Evolutionary conservation across 2,113 vertebrate genomes (phyloP).

Genomic region (Festucalex cinctus): DNA sequence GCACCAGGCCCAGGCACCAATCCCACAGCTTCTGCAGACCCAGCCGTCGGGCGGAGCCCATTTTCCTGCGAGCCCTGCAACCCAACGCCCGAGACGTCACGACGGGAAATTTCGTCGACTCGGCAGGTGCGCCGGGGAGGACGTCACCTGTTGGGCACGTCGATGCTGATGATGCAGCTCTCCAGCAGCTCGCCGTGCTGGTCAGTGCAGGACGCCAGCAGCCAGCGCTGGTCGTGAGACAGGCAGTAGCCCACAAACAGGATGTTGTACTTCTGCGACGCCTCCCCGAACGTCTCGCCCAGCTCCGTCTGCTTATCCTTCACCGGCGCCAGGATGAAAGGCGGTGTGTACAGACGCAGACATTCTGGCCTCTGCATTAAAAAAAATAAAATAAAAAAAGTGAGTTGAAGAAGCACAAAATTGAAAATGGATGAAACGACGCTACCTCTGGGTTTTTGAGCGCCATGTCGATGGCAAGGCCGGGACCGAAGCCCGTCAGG

Average conservation of each 20-base stretch:
- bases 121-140: background rate
- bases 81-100: background rate
- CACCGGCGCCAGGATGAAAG: conserved; percentile 94
- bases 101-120: too few relatives aligned
- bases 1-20: conserved; percentile 93
- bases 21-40: conserved; percentile 98
- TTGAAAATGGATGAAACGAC: too few relatives aligned
- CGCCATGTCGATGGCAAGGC: conserved; percentile 93
- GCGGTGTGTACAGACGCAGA: conserved; percentile 89
- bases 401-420: background rate
- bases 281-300: conserved; percentile 95
- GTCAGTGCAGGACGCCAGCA: conserved; percentile 95
- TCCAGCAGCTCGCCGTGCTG: conserved; percentile 93
- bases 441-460: conserved; percentile 89
- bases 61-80: conserved; percentile 93
- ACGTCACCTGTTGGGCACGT: conserved; percentile 89
- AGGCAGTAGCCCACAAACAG: conserved; percentile 97
- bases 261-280: conserved; percentile 95
- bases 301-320: conserved; percentile 98
- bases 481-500: conserved; percentile 94
- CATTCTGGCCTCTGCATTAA: conserved; percentile 85
- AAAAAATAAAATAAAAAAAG: background rate
- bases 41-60: conserved; percentile 88
- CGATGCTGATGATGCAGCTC: conserved; percentile 94
- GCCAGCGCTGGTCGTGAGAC: conserved; percentile 96